phyloP scores from a whole-genome alignment of 2,888 invertebrate genomes.

The Yponomeuta evonymella region DNA sequence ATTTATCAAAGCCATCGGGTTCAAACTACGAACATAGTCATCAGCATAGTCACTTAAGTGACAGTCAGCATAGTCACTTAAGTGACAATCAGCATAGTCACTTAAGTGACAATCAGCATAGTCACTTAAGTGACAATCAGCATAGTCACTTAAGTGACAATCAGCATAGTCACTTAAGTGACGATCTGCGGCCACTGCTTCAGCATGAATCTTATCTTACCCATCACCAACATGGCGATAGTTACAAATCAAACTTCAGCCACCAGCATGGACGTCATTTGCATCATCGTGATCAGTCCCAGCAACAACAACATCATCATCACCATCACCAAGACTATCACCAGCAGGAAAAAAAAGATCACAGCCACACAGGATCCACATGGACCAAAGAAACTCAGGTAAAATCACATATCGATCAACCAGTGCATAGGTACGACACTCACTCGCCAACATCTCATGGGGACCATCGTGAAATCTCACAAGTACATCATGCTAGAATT shows the following conservation, averaged over 20 bases:
- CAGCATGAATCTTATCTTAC: neutral
- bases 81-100: neutral
- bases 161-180: neutral
- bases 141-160: too few species aligned
- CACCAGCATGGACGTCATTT: neutral
- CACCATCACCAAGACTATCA: conserved; percentile 4
- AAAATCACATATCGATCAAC: conserved; percentile 20
- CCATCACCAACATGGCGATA: neutral
- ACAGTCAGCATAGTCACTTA: neutral
- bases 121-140: neutral
- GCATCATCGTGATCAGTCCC: neutral
- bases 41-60: neutral
- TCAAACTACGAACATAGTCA: neutral
- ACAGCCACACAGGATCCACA: neutral
- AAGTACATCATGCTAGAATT: conserved; percentile 2
- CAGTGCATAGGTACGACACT: neutral
- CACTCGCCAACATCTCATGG: neutral
- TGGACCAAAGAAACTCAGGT: conserved; percentile 13
- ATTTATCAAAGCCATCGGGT: neutral
- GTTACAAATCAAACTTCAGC: neutral
- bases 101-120: too few species aligned
- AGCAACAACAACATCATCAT: conserved; percentile 11
- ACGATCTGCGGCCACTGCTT: neutral
- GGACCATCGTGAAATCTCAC: neutral
- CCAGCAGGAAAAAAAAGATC: conserved; percentile 12